phyloP scores from a whole-genome alignment of 2,797 vertebrate genomes.

The Thunnus albacares region DNA sequence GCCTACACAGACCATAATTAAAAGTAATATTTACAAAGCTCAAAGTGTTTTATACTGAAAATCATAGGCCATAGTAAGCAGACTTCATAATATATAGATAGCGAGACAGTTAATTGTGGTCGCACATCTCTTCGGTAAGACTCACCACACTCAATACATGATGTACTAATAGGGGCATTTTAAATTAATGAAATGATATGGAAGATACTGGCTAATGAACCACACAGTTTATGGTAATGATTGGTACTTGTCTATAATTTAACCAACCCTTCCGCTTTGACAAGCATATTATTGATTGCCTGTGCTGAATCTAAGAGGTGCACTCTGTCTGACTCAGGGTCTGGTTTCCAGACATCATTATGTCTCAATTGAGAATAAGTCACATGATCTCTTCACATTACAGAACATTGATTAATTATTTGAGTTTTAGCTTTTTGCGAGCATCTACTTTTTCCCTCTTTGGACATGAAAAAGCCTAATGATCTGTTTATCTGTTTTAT shows the following conservation, averaged over 20 bases:
- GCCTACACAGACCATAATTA: constrained; percentile 55
- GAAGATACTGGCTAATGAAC: constrained; percentile 67
- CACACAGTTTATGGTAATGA: constrained; percentile 68
- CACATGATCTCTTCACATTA: constrained; percentile 28
- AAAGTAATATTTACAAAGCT: constrained; percentile 46
- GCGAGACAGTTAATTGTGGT: constrained; percentile 21
- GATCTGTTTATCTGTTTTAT: constrained; percentile 77
- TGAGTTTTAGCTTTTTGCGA: constrained; percentile 35
- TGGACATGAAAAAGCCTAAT: constrained; percentile 63
- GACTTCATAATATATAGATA: constrained; percentile 29
- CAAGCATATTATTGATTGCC: constrained; percentile 68
- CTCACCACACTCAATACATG: constrained; percentile 20
- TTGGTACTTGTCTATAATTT: constrained; percentile 69
- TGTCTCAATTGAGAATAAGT: constrained; percentile 32
- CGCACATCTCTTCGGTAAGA: constrained; percentile 40
- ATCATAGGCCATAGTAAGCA: constrained; percentile 14
- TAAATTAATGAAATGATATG: constrained; percentile 67
- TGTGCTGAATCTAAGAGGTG: constrained; percentile 43
- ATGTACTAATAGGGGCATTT: constrained; percentile 44
- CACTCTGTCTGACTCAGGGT: neutral
- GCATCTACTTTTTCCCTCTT: constrained; percentile 23
- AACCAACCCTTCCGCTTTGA: constrained; percentile 61
- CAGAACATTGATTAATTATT: constrained; percentile 40
- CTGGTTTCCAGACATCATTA: neutral
- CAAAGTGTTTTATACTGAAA: constrained; percentile 39